A percentile compares a stretch with the other conserved stretches of the same genome.
Conservation (phyloP, 2,888 invertebrate species). For the Pollenia angustigena region DNA sequence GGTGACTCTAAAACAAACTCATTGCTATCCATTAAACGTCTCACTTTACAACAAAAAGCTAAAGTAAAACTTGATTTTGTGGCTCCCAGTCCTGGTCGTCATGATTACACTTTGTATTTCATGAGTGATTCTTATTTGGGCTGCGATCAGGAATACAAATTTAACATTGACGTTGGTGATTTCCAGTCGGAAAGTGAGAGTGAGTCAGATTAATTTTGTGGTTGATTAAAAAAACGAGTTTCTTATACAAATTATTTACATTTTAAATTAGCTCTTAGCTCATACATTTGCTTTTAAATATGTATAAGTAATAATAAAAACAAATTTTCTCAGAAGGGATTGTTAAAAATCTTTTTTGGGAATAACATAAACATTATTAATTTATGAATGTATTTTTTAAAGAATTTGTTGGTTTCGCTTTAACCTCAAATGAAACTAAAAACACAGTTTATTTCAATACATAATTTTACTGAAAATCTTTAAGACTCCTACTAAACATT, state of each 20-base stretch:
- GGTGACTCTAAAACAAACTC: constrained; percentile 98
- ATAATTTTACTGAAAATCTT: too few relatives aligned
- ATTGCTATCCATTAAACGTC: constrained; percentile 97
- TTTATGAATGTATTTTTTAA: too few relatives aligned
- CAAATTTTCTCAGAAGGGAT: background rate
- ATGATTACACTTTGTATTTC: constrained; percentile 97
- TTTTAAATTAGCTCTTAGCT: constrained; percentile 33
- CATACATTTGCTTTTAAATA: background rate
- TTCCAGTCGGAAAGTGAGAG: constrained; percentile 87
- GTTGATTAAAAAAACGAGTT: background rate
- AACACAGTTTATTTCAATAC: too few relatives aligned
- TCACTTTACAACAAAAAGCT: constrained; percentile 96
- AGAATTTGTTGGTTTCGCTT: too few relatives aligned
- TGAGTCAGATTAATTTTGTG: constrained; percentile 85
- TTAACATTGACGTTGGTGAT: constrained; percentile 92
- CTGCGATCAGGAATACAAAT: constrained; percentile 99
- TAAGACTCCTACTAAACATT: too few relatives aligned
- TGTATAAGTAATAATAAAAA: background rate
- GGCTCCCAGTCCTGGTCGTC: constrained; percentile 94
- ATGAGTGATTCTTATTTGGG: constrained; percentile 99
- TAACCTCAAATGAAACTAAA: too few relatives aligned
- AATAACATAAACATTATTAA: too few relatives aligned
- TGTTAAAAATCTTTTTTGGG: background rate
- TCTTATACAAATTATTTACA: constrained; percentile 28
- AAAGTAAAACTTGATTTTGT: constrained; percentile 91